A percentile compares a stretch with the other conserved stretches of the same genome.
Evolutionary conservation across 2,113 vertebrate genomes (phyloP).

Genomic region (Pterocles orientalis): DNA sequence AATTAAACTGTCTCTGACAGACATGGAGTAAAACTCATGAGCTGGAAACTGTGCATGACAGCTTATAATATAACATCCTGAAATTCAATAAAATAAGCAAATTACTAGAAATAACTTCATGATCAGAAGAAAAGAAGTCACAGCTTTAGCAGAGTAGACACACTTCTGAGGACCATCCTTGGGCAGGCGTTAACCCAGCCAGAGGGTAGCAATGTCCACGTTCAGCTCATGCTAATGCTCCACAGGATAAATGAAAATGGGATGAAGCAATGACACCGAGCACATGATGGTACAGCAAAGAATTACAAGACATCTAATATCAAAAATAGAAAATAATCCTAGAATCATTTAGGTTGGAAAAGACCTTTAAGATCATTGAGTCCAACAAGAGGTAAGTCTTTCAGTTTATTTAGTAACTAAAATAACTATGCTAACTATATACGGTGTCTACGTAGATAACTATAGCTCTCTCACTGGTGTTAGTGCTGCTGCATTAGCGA

Average conservation of each 20-base stretch:
- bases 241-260: background rate
- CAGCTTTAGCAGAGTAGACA: background rate
- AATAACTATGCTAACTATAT: background rate
- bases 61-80: background rate
- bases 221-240: background rate
- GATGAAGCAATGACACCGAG: background rate
- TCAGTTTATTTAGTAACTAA: background rate
- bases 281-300: background rate
- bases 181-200: background rate
- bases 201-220: background rate
- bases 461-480: background rate
- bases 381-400: background rate
- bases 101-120: background rate
- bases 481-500: background rate
- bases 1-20: background rate
- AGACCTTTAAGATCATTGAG: too few species aligned
- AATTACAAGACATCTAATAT: background rate
- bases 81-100: background rate
- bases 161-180: background rate
- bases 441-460: background rate
- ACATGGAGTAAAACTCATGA: background rate
- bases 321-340: background rate
- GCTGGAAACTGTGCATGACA: background rate
- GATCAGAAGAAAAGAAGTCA: background rate
- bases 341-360: background rate